Base-by-base conservation (phyloP, 2,113 vertebrate genomes). In the Protomyctophum bolini region DNA sequence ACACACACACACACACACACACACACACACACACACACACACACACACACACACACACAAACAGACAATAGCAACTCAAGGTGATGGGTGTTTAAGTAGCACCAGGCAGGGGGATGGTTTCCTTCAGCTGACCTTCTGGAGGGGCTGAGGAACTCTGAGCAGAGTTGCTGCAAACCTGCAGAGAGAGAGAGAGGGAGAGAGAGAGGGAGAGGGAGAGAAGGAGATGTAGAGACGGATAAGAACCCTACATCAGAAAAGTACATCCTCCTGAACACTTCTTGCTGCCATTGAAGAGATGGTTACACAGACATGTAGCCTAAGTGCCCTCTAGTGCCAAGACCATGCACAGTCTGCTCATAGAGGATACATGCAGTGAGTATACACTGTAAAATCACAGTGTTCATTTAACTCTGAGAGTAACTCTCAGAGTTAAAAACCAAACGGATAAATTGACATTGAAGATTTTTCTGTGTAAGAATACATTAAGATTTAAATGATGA, bases 261-360 rank as follows among this genome's bases (percentile, higher is more conserved):
- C 86, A 74, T 75, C 59, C 76, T 82, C 60, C 63, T 59, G 59
- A 74, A 54, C 75, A 77, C 73, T 76, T 63, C 14, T 14, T 77
- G 68, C 80, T 65, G 70, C 66, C 65, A 66, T 68, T 55, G 58
- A 72, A n/a, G 33, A 46, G 15, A 49, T 75, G 45, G 49, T 66
- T 15, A 66, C 78, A 63, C 68, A 21, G 21, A 21, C 21, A 86
- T 50, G 83, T 62, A 89, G 81, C 83, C 81, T 82, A 79, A 92
- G 88, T 93, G 92, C 91, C 92, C 92, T 93, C 92, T 93, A 91
- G 90, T 92, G 92, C 66, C 70, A 11, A 66, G 14, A 75, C 11
- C 62, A 56, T 63, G 79, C 52, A 63, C 56, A 76, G 29, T 15
- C 33, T 56, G 54, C 55, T 47, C 8, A 41, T 45, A 58, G 41